Conservation (phyloP, 2,113 vertebrate genomes). For the Perca fluviatilis region DNA sequence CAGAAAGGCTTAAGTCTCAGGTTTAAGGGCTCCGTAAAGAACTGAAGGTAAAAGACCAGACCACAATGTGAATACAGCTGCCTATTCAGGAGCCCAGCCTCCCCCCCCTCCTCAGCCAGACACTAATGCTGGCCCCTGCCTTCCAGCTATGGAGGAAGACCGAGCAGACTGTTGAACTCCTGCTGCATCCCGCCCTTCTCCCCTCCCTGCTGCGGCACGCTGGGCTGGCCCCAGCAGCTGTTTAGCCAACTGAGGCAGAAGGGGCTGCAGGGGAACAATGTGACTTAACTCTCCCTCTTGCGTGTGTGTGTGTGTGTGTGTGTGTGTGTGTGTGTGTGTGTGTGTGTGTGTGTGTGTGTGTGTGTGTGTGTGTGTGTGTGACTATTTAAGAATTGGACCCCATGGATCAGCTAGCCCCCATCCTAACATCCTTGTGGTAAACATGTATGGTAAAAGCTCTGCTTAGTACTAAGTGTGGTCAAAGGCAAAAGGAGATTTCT, state of each 20-base stretch:
- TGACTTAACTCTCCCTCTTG: conserved; percentile 51
- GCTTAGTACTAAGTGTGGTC: neutral
- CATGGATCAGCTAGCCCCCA: neutral
- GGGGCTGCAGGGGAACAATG: conserved; percentile 61
- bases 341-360: conserved; percentile 1
- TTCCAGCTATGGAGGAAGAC: conserved; percentile 54
- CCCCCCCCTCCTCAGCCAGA: conserved; percentile 44
- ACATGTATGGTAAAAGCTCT: no score
- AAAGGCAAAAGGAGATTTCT: neutral
- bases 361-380: conserved; percentile 15
- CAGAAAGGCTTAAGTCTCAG: conserved; percentile 60
- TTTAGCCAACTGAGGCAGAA: conserved; percentile 70
- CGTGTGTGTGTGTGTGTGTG: conserved; percentile 7
- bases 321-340: conserved; percentile 8
- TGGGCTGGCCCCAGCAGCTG: conserved; percentile 72
- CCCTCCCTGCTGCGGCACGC: conserved; percentile 56
- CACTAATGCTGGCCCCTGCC: conserved; percentile 68
- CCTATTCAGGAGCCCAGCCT: conserved; percentile 58
- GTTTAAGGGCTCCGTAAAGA: conserved; percentile 63
- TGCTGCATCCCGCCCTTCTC: conserved; percentile 30
- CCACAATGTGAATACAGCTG: conserved; percentile 79
- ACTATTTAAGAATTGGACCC: conserved; percentile 4
- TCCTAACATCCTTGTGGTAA: neutral
- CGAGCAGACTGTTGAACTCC: conserved; percentile 66
- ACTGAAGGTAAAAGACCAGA: conserved; percentile 57